phyloP scores from a whole-genome alignment of 2,888 invertebrate species.

The Rhagium mordax region DNA sequence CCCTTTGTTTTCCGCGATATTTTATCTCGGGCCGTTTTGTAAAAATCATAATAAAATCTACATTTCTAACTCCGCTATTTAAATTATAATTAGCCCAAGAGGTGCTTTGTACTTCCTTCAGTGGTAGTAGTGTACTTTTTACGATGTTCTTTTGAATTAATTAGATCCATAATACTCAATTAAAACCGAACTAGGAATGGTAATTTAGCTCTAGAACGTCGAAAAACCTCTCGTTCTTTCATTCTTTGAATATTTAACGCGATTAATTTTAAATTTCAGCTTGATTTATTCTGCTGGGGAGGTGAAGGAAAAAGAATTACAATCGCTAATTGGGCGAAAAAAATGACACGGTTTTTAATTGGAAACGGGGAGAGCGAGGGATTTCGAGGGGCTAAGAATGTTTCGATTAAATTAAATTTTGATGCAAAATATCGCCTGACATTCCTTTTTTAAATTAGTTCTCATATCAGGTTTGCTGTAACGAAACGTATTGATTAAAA shows the following conservation, averaged over 20 bases:
- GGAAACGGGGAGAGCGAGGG: neutral
- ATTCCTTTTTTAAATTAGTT: neutral
- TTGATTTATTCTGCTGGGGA: constrained; percentile 8
- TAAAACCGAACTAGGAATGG: constrained; percentile 25
- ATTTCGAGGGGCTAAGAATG: neutral
- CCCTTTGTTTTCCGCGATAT: neutral
- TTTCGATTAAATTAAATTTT: constrained; percentile 7
- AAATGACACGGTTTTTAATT: constrained; percentile 22
- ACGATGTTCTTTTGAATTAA: constrained; percentile 17
- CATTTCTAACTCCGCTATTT: constrained; percentile 11
- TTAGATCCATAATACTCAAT: constrained; percentile 24
- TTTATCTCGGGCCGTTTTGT: constrained; percentile 3
- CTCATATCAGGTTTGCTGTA: neutral
- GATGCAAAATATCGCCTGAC: neutral
- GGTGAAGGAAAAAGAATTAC: constrained; percentile 6
- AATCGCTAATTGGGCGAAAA: constrained; percentile 21
- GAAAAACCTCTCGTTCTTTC: neutral
- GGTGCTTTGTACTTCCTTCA: constrained; percentile 8
- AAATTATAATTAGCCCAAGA: constrained; percentile 14
- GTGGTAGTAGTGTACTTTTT: constrained; percentile 12
- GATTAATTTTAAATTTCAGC: constrained; percentile 23
- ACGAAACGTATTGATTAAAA: neutral
- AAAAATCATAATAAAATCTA: constrained; percentile 15
- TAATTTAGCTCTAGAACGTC: constrained; percentile 12
- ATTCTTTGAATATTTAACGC: constrained; percentile 30